Base-by-base conservation (phyloP, 1,140 invertebrate species). In the Vanessa tameamea region DNA sequence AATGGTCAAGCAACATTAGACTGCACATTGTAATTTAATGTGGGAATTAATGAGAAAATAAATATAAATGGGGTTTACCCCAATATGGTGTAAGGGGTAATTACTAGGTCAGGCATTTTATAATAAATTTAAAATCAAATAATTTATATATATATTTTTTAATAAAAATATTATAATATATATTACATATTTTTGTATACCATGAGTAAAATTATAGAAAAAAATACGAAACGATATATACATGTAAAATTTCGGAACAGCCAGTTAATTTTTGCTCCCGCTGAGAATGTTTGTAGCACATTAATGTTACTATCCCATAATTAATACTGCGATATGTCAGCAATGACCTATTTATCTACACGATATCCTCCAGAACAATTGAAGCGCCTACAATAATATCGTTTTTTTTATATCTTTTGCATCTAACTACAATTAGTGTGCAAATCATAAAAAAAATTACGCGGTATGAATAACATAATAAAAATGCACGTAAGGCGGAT, bases 401-500 rank as follows among this genome's bases (percentile, higher is more conserved):
- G 14, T 23, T 15, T 5, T 1, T 15, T 61, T 13, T 23, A 14
- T 61, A n/a, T 8, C 13, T 31, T 20, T 31, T 15, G 31, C 15
- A 26, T 6, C 26, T 13, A 23, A 13, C 20, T 2, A 31, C 12
- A 57, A 23, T 57, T 23, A 20, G 14, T n/a, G 57, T 61, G 31
- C 31, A 37, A 61, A 51, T 14, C 57, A 61, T 55, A 64, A 43
- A 75, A 70, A 70, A 16, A 13, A 50, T 51, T 15, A 50, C 48
- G 63, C 47, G 70, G 64, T 76, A 77, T 69, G 67, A 70, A 85
- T 90, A 87, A 91, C 82, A 81, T 89, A 89, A 90, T 88, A 81
- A 78, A 85, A 89, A 81, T 89, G 88, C 87, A 88, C 77, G 77
- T 87, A 89, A 88, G 86, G 87, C 87, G 90, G 89, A 91, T 90